Evolutionary conservation across 2,113 vertebrate genomes (phyloP).

Genomic region (Otis tarda): DNA sequence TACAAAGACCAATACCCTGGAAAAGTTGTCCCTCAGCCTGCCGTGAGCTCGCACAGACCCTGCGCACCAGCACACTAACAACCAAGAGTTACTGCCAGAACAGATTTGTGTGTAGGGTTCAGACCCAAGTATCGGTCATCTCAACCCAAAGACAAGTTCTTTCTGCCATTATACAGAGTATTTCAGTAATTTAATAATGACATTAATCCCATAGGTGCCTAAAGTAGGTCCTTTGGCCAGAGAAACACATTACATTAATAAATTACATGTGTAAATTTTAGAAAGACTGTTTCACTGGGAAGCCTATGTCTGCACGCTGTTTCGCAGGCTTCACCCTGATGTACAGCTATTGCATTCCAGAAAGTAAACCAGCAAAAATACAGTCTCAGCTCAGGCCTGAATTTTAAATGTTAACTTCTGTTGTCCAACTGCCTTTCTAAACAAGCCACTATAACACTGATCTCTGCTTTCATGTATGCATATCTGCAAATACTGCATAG

Average conservation of each 20-base stretch:
- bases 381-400: not conserved
- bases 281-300: not conserved
- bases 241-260: not conserved
- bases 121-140: not conserved
- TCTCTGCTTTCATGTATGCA: not conserved
- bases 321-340: not conserved
- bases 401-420: not conserved
- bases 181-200: not conserved
- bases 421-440: not conserved
- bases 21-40: not conserved
- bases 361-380: not conserved
- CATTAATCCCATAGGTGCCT: not conserved
- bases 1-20: not conserved
- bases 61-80: fast-evolving
- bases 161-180: not conserved
- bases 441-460: not conserved
- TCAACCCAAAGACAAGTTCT: not conserved
- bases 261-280: not conserved
- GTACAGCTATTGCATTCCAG: not conserved
- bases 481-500: not conserved
- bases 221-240: not conserved
- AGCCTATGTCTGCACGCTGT: not conserved
- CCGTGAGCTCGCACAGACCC: fast-evolving
- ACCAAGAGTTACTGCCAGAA: not conserved
- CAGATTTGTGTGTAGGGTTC: not conserved